Evolutionary conservation across 2,888 invertebrate species (phyloP), one percentile per base, ranked within the genome.

Genomic region (Melangyna quadrimaculata): DNA sequence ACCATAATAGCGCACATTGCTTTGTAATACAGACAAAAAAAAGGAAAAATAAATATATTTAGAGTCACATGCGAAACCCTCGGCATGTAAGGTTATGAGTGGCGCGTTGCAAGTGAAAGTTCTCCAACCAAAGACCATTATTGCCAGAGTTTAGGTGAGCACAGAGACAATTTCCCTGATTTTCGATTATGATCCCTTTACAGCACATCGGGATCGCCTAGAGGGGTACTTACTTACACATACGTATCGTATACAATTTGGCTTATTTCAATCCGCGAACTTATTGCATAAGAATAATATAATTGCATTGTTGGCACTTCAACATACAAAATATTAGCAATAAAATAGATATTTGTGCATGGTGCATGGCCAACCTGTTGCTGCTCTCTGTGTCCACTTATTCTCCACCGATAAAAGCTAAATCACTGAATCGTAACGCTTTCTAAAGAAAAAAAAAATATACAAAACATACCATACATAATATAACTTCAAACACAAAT

Each of bases 401-500:
- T 79, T 22, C 22, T 1, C 24, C 6, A 5, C 19, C 35, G 70
- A 78, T 74, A 57, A 43, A 35, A 72, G 61, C n/a, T n/a, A n/a
- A n/a, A n/a, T 57, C 75, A 80, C 72, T 84, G 75, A 77, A 61
- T 80, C 80, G 80, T 80, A 77, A 77, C 80, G 80, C 80, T 84
- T 80, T 80, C 84, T 84, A 77, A 67, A 59, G 59, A 61, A 51
- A 65, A 5, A 40, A n/a, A 27, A 43, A 43, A 43, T 6, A 32
- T 71, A 37, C 4, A 22, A 19, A 57, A 65, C 72, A 67, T 29
- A 27, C 6, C 40, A 48, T 51, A 73, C 70, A 70, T 61, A 69
- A n/a, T 51, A 12, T 10, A 19, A 14, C 14, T 40, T 59, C 12
- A 19, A 51, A 57, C 17, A 57, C 73, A 70, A 74, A 74, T 55